Evolutionary conservation across 1,140 invertebrate species (phyloP), one percentile per base, ranked within the genome.

Genomic region (Drosophila carrolli): DNA sequence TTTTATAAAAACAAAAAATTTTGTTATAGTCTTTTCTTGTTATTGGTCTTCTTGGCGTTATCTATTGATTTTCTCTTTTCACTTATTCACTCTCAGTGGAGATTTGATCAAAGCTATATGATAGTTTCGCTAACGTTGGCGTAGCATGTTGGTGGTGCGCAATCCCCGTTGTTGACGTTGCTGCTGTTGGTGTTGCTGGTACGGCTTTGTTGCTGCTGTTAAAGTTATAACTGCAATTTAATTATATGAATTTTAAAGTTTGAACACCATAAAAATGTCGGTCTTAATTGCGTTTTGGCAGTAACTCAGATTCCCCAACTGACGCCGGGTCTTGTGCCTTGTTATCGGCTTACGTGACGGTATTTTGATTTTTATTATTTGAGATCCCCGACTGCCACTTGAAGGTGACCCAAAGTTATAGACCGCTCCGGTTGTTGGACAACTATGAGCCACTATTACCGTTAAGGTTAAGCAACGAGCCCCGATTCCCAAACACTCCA

Each of bases 191-290:
- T 76, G 35, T 10, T 35, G 62, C 44, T 47, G 41, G 37, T 40
- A 38, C 32, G 27, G 57, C 59, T 50, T 55, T 61, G 58, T 48
- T 50, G 51, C 56, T 59, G 56, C 51, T 80, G 58, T 47, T 74
- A 71, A 59, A 47, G 74, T 78, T 82, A 82, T 83, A 88, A 88
- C 83, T 89, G 80, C 72, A 88, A 84, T 88, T 83, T 88, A 88
- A 88, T 88, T 79, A 88, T 88, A 88, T 89, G 86, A 70, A 88
- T 88, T 88, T 89, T 89, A 84, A 83, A 89, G 84, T 89, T 88
- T 89, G 84, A 89, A 78, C 83, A 76, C 75, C 76, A 89, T 89
- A 80, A 88, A 88, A 88, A 88, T 88, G 84, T 88, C 40, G 83
- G 74, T 84, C 83, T 89, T 88, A 88, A 88, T 88, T 88, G 67